phyloP scores from a whole-genome alignment of 2,888 invertebrate species.

The Spodoptera picta region DNA sequence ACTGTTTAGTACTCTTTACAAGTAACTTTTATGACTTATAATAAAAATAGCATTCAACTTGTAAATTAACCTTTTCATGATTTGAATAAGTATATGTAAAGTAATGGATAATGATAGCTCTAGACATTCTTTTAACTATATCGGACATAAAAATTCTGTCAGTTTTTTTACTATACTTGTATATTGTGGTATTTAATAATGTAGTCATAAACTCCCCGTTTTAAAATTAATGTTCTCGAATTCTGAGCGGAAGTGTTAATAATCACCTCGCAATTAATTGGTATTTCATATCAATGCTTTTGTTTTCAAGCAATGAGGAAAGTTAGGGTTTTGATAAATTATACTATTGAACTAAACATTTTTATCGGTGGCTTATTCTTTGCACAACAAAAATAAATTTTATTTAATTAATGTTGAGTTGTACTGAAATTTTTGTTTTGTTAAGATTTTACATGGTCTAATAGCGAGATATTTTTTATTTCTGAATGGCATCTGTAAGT shows the following conservation, averaged over 20 bases:
- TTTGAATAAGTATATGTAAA: conserved; percentile 66
- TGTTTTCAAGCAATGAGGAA: conserved; percentile 63
- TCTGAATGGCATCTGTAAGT: conserved; percentile 64
- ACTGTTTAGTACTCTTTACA: conserved; percentile 59
- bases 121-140: conserved; percentile 81
- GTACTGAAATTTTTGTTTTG: conserved; percentile 72
- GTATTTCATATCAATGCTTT: conserved; percentile 57
- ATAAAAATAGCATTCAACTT: conserved; percentile 61
- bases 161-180: conserved; percentile 77
- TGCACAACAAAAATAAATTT: conserved; percentile 62
- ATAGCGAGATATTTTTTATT: conserved; percentile 61
- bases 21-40: conserved; percentile 57
- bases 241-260: conserved; percentile 54
- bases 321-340: conserved; percentile 65
- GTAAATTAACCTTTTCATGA: conserved; percentile 69
- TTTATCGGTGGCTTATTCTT: conserved; percentile 60
- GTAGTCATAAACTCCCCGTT: conserved; percentile 61
- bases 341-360: conserved; percentile 49
- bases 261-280: conserved; percentile 67
- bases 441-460: conserved; percentile 66
- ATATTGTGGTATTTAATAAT: conserved; percentile 62
- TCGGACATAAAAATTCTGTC: conserved; percentile 70
- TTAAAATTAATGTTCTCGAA: conserved; percentile 58
- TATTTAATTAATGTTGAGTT: conserved; percentile 69
- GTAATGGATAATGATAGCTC: conserved; percentile 73